A percentile compares a stretch with the other conserved stretches of the same genome.
These are phyloP conservation scores for Drosophila niveifrons DNA, from an alignment of 2,888 invertebrate species.

Conservation along the genomic window DNA sequence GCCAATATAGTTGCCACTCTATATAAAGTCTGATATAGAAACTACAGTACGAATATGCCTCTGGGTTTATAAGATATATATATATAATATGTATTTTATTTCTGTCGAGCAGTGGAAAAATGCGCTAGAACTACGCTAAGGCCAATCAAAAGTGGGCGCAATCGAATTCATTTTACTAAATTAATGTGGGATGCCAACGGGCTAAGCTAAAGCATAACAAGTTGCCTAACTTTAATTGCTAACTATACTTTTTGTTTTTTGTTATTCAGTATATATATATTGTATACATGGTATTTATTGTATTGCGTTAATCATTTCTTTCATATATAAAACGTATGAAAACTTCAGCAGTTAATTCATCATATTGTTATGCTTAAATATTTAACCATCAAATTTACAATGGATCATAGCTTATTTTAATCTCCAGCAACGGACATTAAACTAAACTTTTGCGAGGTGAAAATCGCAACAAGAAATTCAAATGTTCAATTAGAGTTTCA, in stretches of 20 bases:
- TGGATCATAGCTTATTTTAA: no score
- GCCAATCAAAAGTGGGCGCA: slow-evolving; percentile 47
- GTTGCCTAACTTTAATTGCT: slow-evolving; percentile 28
- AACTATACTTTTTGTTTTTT: background rate
- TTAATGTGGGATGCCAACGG: slow-evolving; percentile 48
- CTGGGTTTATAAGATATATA: slow-evolving; percentile 14
- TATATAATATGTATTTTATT: background rate
- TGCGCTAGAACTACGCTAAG: slow-evolving; percentile 47
- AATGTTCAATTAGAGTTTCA: no score
- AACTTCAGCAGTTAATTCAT: slow-evolving; percentile 34
- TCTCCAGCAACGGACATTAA: no score
- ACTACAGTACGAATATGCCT: slow-evolving; percentile 40
- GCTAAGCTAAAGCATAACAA: slow-evolving; percentile 57
- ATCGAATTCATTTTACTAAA: slow-evolving; percentile 12
- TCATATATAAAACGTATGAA: slow-evolving; percentile 45
- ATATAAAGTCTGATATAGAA: slow-evolving; percentile 12
- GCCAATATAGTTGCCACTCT: slow-evolving; percentile 12
- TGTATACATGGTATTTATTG: slow-evolving; percentile 14
- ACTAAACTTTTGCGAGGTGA: no score
- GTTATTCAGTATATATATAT: slow-evolving; percentile 22
- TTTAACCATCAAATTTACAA: slow-evolving; percentile 6
- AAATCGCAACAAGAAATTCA: no score
- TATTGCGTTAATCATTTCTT: background rate
- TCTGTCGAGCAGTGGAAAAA: background rate
- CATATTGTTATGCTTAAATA: slow-evolving; percentile 14